A percentile compares a stretch with the other conserved stretches of the same genome.
These are phyloP conservation scores for Gonioctena quinquepunctata DNA, from an alignment of 1,140 invertebrate genomes.

Conservation along the genomic window DNA sequence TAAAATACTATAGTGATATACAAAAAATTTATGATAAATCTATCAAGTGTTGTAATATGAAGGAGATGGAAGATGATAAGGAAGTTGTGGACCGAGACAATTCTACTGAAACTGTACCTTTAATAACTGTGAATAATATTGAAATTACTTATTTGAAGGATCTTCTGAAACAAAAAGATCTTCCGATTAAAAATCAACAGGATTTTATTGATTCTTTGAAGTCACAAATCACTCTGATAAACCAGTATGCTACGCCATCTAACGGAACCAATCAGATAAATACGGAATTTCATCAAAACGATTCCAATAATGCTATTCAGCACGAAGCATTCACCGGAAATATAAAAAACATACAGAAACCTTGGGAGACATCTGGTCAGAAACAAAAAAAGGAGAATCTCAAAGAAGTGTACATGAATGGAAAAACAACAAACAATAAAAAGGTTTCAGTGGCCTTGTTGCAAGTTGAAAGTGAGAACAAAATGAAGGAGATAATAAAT, in stretches of 20 bases:
- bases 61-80: background rate
- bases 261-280: background rate
- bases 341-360: background rate
- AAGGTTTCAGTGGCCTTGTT: background rate
- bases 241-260: background rate
- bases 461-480: constrained; percentile 2
- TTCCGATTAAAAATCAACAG: background rate
- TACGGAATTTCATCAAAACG: background rate
- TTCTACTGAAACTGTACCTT: background rate
- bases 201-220: background rate
- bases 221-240: background rate
- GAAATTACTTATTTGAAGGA: background rate
- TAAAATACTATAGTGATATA: background rate
- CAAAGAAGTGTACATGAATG: background rate
- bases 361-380: background rate
- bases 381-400: constrained; percentile 1
- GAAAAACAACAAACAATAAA: background rate
- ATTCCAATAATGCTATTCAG: background rate
- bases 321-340: background rate
- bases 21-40: background rate
- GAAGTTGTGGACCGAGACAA: background rate
- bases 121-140: background rate
- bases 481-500: background rate
- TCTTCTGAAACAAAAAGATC: constrained; percentile 1
- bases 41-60: background rate